phyloP scores from a whole-genome alignment of 2,797 vertebrate species.

The Sebastes hopkinsi region DNA sequence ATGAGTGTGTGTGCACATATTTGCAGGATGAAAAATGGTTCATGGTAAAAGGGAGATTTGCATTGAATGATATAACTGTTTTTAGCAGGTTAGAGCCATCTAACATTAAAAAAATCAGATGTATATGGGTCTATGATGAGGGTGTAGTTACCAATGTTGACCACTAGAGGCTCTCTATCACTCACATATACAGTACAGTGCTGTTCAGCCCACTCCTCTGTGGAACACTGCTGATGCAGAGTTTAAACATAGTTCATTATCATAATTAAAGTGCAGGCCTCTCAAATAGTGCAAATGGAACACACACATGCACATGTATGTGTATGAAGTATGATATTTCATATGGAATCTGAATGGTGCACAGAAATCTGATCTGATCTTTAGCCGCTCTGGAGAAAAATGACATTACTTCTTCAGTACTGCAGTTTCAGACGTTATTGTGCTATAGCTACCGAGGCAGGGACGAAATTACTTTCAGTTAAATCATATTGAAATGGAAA shows the following conservation, averaged over 20 bases:
- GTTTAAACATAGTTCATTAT: not conserved
- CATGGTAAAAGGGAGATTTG: not conserved
- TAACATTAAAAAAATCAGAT: not conserved
- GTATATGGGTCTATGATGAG: not conserved
- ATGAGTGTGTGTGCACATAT: not conserved
- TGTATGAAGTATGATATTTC: not conserved
- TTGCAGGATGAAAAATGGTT: not conserved
- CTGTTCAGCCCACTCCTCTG: not conserved
- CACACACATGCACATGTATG: too few relatives aligned
- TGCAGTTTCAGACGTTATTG: not conserved
- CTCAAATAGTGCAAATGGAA: not conserved
- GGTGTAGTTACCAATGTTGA: not conserved
- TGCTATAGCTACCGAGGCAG: not conserved
- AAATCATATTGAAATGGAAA: not conserved
- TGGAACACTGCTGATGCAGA: constrained; percentile 7
- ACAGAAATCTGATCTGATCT: not conserved
- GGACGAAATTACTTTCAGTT: not conserved
- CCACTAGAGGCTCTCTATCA: constrained; percentile 75
- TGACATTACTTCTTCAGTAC: not conserved
- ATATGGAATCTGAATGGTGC: not conserved
- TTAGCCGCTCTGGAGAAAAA: not conserved
- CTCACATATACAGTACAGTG: constrained; percentile 42
- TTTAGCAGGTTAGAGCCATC: not conserved
- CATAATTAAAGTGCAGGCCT: not conserved
- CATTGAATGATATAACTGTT: not conserved